These are phyloP conservation scores for Eurytoma adleriae DNA, from an alignment of 2,888 invertebrate species.

Conservation along the genomic window DNA sequence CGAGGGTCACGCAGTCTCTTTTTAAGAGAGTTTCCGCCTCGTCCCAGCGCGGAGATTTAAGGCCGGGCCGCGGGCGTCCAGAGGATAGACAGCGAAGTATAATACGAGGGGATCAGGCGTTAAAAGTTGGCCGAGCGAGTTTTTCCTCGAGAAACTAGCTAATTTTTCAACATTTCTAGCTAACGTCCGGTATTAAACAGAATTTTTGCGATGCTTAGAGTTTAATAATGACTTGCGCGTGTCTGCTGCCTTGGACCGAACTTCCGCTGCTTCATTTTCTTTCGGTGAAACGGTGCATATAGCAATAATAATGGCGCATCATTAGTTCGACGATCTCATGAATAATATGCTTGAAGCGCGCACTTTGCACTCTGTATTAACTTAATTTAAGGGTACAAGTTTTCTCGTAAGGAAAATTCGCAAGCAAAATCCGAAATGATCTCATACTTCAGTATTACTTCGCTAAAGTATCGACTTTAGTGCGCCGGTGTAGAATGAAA, in stretches of 20 bases:
- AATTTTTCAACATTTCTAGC: constrained; percentile 36
- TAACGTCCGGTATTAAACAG: constrained; percentile 24
- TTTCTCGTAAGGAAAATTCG: too few relatives aligned
- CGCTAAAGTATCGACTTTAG: too few relatives aligned
- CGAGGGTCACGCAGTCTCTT: too few relatives aligned
- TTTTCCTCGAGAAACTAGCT: constrained; percentile 9
- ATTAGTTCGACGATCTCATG: background rate
- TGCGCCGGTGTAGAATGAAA: background rate
- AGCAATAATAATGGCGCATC: background rate
- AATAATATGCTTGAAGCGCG: background rate
- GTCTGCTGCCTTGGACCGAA: constrained; percentile 21
- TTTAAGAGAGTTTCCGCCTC: too few relatives aligned
- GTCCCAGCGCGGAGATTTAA: too few relatives aligned
- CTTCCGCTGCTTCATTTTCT: background rate
- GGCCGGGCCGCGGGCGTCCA: background rate
- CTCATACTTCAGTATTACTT: too few relatives aligned
- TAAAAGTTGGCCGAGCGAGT: background rate
- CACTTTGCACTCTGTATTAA: too few relatives aligned
- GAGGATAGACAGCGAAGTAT: constrained; percentile 32
- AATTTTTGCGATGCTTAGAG: constrained; percentile 26
- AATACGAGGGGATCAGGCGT: background rate
- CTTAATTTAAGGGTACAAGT: too few relatives aligned
- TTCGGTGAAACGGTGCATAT: background rate
- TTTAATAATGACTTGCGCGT: background rate
- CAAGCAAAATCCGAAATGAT: too few relatives aligned